Evolutionary conservation across 2,888 invertebrate genomes (phyloP).

Genomic region (Heliconius aoede): DNA sequence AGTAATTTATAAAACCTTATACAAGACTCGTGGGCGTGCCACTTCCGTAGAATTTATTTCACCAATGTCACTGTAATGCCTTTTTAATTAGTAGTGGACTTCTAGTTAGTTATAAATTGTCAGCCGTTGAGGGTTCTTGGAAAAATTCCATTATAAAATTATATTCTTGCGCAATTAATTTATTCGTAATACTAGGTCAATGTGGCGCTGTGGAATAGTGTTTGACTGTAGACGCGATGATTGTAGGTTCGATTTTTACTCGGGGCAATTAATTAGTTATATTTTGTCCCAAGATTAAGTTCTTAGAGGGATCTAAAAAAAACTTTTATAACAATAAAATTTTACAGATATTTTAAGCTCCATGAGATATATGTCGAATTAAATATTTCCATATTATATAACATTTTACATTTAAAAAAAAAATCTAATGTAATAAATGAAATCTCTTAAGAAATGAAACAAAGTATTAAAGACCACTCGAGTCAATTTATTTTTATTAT

Average conservation of each 20-base stretch:
- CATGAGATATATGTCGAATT: too few species aligned
- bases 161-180: background rate
- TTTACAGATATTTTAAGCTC: too few species aligned
- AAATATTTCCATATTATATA: too few species aligned
- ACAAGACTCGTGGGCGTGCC: constrained; percentile 2
- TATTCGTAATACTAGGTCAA: background rate
- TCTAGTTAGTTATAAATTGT: constrained; percentile 18
- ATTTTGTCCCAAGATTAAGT: too few species aligned
- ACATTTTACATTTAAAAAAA: too few species aligned
- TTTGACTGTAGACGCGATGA: background rate
- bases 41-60: constrained; percentile 2
- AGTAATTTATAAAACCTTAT: background rate
- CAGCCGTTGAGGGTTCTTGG: background rate
- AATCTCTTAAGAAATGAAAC: too few species aligned
- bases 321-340: too few species aligned
- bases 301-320: too few species aligned
- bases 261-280: background rate
- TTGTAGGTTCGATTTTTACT: background rate
- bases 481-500: too few species aligned
- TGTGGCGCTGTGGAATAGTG: background rate
- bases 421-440: too few species aligned
- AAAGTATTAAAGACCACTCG: too few species aligned
- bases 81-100: constrained; percentile 17
- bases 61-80: constrained; percentile 6
- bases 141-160: constrained; percentile 7